Evolutionary conservation across 2,113 vertebrate species (phyloP).

Genomic region (Nothoprocta perdicaria): DNA sequence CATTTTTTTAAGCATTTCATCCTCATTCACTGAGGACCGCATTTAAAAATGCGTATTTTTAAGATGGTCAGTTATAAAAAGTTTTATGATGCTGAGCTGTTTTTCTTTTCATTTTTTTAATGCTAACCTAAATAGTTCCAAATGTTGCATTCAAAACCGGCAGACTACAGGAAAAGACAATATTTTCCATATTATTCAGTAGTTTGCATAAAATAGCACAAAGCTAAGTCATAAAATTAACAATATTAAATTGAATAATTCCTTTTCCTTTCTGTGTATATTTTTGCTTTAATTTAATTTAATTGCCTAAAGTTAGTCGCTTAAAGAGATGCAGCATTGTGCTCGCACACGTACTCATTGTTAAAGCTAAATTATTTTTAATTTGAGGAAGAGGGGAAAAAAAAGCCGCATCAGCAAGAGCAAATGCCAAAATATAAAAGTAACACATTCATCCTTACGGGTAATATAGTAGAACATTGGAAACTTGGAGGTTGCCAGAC

Average conservation of each 20-base stretch:
- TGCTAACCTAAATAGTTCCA: conserved; percentile 58
- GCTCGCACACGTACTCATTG: conserved; percentile 79
- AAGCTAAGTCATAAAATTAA: conserved; percentile 83
- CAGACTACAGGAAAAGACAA: conserved; percentile 47
- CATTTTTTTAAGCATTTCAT: conserved; percentile 21
- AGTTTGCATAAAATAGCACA: conserved; percentile 76
- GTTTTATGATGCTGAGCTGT: conserved; percentile 63
- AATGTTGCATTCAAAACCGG: conserved; percentile 37
- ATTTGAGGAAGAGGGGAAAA: conserved; percentile 78
- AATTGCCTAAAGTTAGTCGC: conserved; percentile 86
- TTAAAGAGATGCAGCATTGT: conserved; percentile 82
- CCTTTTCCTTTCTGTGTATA: conserved; percentile 78
- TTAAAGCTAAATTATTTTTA: conserved; percentile 89
- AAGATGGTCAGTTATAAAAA: conserved; percentile 67
- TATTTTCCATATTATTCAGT: conserved; percentile 57
- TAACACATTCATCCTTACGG: conserved; percentile 94
- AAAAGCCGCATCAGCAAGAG: conserved; percentile 84
- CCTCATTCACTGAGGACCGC: background rate
- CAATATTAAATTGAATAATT: conserved; percentile 85
- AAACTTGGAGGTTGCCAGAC: conserved; percentile 91
- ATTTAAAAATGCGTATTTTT: conserved; percentile 44
- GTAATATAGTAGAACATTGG: conserved; percentile 92
- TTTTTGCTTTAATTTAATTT: conserved; percentile 86
- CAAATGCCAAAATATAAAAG: conserved; percentile 92
- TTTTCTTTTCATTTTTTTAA: background rate